phyloP scores from a whole-genome alignment of 2,113 vertebrate genomes.

The Heliornis fulica region DNA sequence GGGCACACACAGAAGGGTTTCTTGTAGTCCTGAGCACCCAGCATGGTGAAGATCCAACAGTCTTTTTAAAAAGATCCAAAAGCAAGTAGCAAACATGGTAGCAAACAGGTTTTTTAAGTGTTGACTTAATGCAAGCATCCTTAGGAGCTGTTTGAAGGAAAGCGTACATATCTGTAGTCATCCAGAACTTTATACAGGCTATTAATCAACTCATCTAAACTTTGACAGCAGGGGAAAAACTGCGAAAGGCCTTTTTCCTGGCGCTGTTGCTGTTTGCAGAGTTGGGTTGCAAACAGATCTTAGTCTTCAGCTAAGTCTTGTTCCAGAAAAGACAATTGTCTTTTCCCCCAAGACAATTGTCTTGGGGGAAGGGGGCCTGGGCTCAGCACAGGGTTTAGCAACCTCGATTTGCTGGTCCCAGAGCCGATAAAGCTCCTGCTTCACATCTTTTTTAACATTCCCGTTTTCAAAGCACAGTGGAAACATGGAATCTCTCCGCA shows the following conservation, averaged over 20 bases:
- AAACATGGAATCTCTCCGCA: neutral
- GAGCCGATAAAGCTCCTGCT: neutral
- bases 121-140: neutral
- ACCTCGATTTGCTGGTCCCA: slow-evolving; percentile 9
- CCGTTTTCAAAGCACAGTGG: neutral
- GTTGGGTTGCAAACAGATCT: slow-evolving; percentile 50
- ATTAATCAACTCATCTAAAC: slow-evolving; percentile 22
- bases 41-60: neutral
- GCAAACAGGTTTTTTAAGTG: neutral
- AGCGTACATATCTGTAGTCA: neutral
- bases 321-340: slow-evolving; percentile 62
- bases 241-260: slow-evolving; percentile 29
- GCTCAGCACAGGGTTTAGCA: slow-evolving; percentile 34
- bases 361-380: slow-evolving; percentile 36
- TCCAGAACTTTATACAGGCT: neutral
- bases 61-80: neutral
- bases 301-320: slow-evolving; percentile 51
- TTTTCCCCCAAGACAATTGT: slow-evolving; percentile 55
- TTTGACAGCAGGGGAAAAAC: neutral
- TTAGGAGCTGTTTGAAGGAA: neutral
- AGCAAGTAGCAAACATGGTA: neutral
- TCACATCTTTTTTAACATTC: slow-evolving; percentile 7
- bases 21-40: neutral
- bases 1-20: slow-evolving; percentile 10
- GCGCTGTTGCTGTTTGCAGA: neutral